Percentiles rank a stretch among this genome's conserved stretches.
These are phyloP conservation scores for Cathartes aura DNA, from an alignment of 2,113 vertebrate species.

Conservation along the genomic window DNA sequence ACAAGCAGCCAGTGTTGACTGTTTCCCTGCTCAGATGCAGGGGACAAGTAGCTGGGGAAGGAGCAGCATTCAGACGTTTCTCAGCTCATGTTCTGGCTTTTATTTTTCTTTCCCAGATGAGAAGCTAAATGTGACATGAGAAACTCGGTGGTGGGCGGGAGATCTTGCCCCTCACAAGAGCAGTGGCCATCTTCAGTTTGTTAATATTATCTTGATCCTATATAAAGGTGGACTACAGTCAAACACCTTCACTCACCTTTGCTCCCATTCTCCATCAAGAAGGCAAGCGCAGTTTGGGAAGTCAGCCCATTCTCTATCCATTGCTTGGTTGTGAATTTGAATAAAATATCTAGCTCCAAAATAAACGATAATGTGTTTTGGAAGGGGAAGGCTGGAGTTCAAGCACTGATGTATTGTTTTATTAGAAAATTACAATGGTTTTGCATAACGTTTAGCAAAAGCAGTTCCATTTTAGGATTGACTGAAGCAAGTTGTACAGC, in stretches of 20 bases:
- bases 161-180: not conserved
- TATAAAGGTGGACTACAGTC: not conserved
- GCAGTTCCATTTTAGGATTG: not conserved
- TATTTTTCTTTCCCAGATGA: not conserved
- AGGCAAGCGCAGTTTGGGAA: not conserved
- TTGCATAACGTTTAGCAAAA: not conserved
- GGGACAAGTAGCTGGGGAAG: not conserved
- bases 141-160: not conserved
- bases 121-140: not conserved
- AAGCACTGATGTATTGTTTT: not conserved
- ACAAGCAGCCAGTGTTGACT: not conserved
- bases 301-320: not conserved
- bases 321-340: not conserved
- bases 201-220: not conserved
- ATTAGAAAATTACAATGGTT: not conserved
- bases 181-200: not conserved
- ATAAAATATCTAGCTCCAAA: not conserved
- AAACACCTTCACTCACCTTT: not conserved
- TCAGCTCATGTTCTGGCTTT: not conserved
- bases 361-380: not conserved
- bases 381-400: not conserved
- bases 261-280: not conserved
- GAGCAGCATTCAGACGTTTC: not conserved
- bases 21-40: not conserved
- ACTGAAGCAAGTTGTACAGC: not conserved